Conservation (phyloP, 1,140 invertebrate genomes). For the Ericerus pela region DNA sequence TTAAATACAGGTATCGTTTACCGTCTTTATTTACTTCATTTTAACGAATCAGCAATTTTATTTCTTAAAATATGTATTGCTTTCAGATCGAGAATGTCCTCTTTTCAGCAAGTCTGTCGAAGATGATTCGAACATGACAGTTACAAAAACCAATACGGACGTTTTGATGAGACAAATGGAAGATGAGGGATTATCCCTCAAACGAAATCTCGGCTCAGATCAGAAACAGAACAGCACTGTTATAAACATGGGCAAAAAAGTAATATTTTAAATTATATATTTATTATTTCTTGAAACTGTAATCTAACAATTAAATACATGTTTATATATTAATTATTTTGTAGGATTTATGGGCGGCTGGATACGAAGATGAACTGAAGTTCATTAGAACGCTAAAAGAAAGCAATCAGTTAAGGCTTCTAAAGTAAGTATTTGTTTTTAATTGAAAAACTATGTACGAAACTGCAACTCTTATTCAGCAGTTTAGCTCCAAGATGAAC, state of each 20-base stretch:
- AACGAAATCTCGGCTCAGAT: conserved; percentile 50
- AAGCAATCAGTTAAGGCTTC: not conserved
- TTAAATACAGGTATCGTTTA: conserved; percentile 78
- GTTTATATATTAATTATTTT: too few relatives aligned
- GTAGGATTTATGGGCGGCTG: not conserved
- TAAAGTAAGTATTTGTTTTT: not conserved
- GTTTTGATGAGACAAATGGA: conserved; percentile 77
- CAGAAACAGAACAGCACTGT: conserved; percentile 35
- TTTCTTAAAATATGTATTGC: conserved; percentile 13
- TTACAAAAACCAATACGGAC: conserved; percentile 46
- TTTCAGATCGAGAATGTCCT: conserved; percentile 77
- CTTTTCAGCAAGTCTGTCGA: conserved; percentile 73
- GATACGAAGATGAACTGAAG: not conserved
- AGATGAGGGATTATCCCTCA: conserved; percentile 79
- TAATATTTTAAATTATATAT: too few relatives aligned
- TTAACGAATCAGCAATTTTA: not conserved
- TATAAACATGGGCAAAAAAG: not conserved
- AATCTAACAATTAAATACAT: too few relatives aligned
- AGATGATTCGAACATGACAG: conserved; percentile 38
- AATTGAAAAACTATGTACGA: not conserved
- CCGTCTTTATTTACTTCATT: conserved; percentile 6
- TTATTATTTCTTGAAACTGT: too few relatives aligned
- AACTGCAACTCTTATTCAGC: too few relatives aligned
- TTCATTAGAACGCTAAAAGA: not conserved
- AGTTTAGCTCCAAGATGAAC: not conserved